phyloP scores from a whole-genome alignment of 1,140 invertebrate genomes.

The Microplitis demolitor region DNA sequence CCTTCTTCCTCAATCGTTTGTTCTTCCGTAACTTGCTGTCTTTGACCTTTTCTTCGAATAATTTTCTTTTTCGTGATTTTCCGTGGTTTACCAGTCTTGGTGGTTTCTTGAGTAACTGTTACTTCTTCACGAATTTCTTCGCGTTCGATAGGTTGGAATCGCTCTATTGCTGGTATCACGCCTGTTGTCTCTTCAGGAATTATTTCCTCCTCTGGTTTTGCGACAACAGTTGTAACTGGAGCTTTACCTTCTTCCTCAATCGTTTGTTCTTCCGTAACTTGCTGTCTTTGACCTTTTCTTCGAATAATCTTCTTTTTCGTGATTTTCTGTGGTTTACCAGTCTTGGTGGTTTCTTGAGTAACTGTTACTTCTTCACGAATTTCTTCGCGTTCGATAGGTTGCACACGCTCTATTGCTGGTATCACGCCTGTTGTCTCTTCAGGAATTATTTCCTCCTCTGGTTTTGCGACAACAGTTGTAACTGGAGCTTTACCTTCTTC shows the following conservation, averaged over 20 bases:
- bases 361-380: constrained; percentile 38
- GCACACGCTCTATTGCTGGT: not conserved
- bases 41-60: constrained; percentile 41
- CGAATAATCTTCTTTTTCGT: constrained; percentile 52
- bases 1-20: constrained; percentile 42
- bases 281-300: constrained; percentile 43
- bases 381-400: constrained; percentile 28
- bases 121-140: constrained; percentile 29
- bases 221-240: constrained; percentile 47
- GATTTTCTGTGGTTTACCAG: constrained; percentile 49
- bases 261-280: constrained; percentile 43
- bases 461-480: constrained; percentile 31
- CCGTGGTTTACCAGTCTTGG: constrained; percentile 21
- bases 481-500: constrained; percentile 42
- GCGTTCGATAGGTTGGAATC: not conserved
- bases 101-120: constrained; percentile 26
- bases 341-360: constrained; percentile 41
- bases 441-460: constrained; percentile 39
- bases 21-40: constrained; percentile 42
- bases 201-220: constrained; percentile 45
- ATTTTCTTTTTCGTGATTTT: constrained; percentile 40
- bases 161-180: no score
- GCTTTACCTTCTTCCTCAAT: constrained; percentile 46
- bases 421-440: constrained; percentile 10
- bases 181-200: not conserved